phyloP scores from a whole-genome alignment of 2,888 invertebrate genomes.

The Caenorhabditis imperialis region DNA sequence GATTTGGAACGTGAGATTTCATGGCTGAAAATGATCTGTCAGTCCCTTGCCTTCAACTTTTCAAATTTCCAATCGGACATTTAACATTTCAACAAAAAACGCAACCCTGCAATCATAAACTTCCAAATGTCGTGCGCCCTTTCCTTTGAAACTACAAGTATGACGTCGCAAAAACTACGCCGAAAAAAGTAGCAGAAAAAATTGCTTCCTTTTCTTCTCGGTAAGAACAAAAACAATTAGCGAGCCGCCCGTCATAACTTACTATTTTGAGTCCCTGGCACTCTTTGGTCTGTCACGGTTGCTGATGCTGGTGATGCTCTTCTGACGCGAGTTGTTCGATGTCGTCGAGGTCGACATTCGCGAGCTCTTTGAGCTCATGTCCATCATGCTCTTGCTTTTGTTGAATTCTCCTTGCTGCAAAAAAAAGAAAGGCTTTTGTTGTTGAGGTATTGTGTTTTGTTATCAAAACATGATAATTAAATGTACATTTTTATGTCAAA shows the following conservation, averaged over 20 bases:
- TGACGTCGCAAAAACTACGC: no score
- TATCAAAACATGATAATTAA: constrained; percentile 6
- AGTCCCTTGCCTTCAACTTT: not conserved
- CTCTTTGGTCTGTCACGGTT: constrained; percentile 51
- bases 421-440: not conserved
- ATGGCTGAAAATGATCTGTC: constrained; percentile 22
- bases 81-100: no score
- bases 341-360: constrained; percentile 39
- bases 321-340: constrained; percentile 41
- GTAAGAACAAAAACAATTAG: no score
- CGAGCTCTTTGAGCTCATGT: constrained; percentile 45
- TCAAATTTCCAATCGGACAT: no score
- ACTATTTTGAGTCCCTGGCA: constrained; percentile 40
- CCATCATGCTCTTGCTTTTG: constrained; percentile 60
- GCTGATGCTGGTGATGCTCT: constrained; percentile 55
- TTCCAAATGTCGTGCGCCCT: no score
- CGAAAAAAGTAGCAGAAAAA: no score
- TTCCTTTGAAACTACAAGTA: no score
- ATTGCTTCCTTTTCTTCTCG: no score
- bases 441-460: no score
- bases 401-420: constrained; percentile 45
- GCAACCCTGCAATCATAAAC: no score
- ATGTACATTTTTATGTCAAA: not conserved
- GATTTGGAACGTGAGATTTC: constrained; percentile 61
- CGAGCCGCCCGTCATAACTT: not conserved